Percentiles rank a stretch among this genome's conserved stretches.
These are phyloP conservation scores for Pachyuromys duprasi DNA, from an alignment of 2,797 vertebrate species.

Conservation along the genomic window DNA sequence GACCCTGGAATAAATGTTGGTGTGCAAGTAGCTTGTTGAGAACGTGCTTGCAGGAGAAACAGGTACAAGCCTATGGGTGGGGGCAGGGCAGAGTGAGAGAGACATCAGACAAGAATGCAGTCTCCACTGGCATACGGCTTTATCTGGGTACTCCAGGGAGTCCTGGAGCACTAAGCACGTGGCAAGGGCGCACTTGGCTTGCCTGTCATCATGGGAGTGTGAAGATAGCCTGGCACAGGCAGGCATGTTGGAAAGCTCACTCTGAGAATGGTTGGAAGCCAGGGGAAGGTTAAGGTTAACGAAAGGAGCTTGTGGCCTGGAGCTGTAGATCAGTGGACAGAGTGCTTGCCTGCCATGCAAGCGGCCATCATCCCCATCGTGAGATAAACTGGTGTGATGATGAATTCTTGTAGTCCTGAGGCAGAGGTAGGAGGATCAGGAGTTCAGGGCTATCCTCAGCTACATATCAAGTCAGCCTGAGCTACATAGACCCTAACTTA, in stretches of 20 bases:
- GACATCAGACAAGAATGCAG: neutral
- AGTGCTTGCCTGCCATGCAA: neutral
- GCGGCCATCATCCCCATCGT: neutral
- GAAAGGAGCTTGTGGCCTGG: neutral
- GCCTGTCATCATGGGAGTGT: rapidly evolving
- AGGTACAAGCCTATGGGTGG: neutral
- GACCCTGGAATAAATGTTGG: neutral
- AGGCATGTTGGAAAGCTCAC: neutral
- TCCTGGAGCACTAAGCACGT: neutral
- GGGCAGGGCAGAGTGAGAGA: neutral
- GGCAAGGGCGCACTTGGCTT: neutral
- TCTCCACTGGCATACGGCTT: neutral
- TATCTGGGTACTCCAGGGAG: neutral
- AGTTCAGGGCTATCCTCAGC: neutral
- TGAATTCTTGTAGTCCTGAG: neutral
- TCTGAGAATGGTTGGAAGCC: neutral
- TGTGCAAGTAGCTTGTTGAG: neutral
- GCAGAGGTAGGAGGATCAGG: neutral
- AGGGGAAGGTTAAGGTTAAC: neutral
- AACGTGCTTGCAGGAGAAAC: neutral
- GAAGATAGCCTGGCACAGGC: neutral
- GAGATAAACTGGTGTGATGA: neutral
- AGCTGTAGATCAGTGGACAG: neutral
- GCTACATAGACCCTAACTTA: neutral
- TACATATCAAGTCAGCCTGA: neutral